Evolutionary conservation across 2,888 invertebrate genomes (phyloP).

Genomic region (Erannis defoliaria): DNA sequence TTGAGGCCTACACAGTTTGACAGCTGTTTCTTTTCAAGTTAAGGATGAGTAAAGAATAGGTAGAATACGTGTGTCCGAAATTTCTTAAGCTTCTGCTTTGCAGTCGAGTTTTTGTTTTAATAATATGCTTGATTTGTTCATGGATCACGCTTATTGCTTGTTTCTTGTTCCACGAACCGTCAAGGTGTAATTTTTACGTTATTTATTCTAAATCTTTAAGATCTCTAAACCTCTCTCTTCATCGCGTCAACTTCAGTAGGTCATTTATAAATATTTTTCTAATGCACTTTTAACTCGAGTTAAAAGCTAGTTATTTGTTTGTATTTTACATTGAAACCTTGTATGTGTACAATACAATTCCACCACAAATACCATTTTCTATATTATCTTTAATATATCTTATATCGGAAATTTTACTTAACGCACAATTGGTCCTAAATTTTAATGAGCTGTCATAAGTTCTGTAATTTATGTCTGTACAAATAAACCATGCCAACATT

Average conservation of each 20-base stretch:
- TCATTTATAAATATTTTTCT: too few relatives aligned
- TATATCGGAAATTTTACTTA: neutral
- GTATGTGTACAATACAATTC: too few relatives aligned
- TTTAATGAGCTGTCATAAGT: neutral
- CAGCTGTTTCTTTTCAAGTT: too few relatives aligned
- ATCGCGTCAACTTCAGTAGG: slow-evolving; percentile 20
- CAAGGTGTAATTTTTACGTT: slow-evolving; percentile 34
- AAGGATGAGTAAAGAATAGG: too few relatives aligned
- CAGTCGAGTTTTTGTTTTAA: neutral
- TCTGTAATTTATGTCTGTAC: neutral
- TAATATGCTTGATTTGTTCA: neutral
- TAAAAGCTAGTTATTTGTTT: too few relatives aligned
- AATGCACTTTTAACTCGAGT: too few relatives aligned
- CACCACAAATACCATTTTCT: neutral
- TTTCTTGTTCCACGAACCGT: slow-evolving; percentile 24
- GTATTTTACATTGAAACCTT: too few relatives aligned
- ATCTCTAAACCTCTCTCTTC: slow-evolving; percentile 30
- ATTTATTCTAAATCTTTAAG: slow-evolving; percentile 33
- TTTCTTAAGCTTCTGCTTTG: too few relatives aligned
- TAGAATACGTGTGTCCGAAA: too few relatives aligned
- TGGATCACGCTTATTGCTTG: slow-evolving; percentile 16
- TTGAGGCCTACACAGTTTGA: too few relatives aligned
- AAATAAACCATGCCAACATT: neutral
- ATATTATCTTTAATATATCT: neutral
- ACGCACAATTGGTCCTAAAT: neutral